These are phyloP conservation scores for Camponotus pennsylvanicus DNA, from an alignment of 1,140 invertebrate species.

Conservation along the genomic window DNA sequence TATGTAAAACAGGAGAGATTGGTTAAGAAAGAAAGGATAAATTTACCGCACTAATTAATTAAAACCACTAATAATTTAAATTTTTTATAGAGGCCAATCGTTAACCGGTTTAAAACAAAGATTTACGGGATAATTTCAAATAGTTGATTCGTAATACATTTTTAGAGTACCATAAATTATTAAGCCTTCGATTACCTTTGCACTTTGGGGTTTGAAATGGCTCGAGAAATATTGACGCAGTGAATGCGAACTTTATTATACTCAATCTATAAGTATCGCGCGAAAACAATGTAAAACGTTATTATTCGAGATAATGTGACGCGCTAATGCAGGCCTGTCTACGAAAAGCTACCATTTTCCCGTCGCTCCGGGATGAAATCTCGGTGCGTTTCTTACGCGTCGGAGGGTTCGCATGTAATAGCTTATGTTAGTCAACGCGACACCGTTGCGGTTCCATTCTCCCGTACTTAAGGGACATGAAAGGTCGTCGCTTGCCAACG, in stretches of 20 bases:
- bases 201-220: not conserved
- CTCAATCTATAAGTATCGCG: not conserved
- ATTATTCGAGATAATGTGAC: slow-evolving; percentile 15
- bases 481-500: slow-evolving; percentile 57
- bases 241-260: not conserved
- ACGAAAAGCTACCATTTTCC: not conserved
- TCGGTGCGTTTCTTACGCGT: not conserved
- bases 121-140: not conserved
- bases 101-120: not conserved
- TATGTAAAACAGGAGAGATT: not conserved
- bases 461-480: slow-evolving; percentile 59
- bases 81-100: not conserved
- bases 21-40: not conserved
- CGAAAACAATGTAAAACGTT: not conserved
- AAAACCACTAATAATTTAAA: not conserved
- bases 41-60: slow-evolving; percentile 1
- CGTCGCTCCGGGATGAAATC: slow-evolving; percentile 1
- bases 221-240: not conserved
- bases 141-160: not conserved
- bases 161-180: not conserved
- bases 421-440: not conserved
- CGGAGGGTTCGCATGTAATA: not conserved
- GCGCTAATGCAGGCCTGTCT: not conserved
- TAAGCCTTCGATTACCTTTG: not conserved
- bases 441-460: slow-evolving; percentile 29